Percentiles rank a stretch among this genome's conserved stretches.
These are phyloP conservation scores for Trisateles emortualis DNA, from an alignment of 2,888 invertebrate species.

Conservation along the genomic window DNA sequence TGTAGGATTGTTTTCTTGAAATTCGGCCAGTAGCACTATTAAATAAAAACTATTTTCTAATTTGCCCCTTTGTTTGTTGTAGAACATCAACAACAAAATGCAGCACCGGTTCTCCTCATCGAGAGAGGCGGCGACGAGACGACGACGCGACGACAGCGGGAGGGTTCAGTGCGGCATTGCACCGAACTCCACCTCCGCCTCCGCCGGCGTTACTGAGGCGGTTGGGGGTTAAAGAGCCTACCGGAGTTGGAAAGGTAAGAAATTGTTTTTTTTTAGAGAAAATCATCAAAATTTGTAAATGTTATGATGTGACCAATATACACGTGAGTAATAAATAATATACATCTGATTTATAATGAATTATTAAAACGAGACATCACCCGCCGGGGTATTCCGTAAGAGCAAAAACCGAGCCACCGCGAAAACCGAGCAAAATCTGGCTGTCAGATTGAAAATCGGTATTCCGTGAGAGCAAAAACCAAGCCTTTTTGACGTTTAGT, in stretches of 20 bases:
- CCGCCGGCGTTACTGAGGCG: constrained; percentile 92
- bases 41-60: background rate
- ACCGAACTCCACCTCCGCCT: constrained; percentile 91
- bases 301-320: background rate
- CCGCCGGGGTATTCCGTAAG: no score
- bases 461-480: no score
- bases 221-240: constrained; percentile 92
- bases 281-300: background rate
- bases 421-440: no score
- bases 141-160: constrained; percentile 82
- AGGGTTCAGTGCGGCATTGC: constrained; percentile 91
- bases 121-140: constrained; percentile 87
- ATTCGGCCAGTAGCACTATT: no score
- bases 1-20: no score
- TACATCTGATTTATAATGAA: no score
- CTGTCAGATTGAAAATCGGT: no score
- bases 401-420: no score
- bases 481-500: no score
- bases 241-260: constrained; percentile 93
- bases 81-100: constrained; percentile 87
- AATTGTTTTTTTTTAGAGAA: background rate
- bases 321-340: no score
- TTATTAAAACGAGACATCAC: no score
- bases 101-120: constrained; percentile 88
- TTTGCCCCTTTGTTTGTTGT: constrained; percentile 47